Conservation (phyloP, 2,113 vertebrate species). For the Trogon melanurus region DNA sequence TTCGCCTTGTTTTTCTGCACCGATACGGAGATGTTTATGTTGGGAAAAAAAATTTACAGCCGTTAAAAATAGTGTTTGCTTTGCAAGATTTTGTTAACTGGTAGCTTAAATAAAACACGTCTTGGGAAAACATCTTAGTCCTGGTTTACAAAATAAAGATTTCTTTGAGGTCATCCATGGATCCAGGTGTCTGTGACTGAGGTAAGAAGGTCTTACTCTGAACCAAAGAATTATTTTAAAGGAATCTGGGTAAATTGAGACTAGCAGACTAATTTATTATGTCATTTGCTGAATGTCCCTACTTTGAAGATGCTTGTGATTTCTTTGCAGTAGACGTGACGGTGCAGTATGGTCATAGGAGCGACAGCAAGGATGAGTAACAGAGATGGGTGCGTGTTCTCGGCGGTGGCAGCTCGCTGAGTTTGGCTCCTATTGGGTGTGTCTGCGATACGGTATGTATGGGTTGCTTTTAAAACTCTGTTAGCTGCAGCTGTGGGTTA, state of each 20-base stretch:
- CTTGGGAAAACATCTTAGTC: not conserved
- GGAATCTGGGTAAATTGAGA: not conserved
- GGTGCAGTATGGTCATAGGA: not conserved
- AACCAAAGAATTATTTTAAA: not conserved
- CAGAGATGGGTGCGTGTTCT: not conserved
- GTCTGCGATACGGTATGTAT: fast-evolving
- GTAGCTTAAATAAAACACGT: not conserved
- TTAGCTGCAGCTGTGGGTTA: not conserved
- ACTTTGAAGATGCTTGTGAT: not conserved
- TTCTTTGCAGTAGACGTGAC: fast-evolving
- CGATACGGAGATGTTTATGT: not conserved
- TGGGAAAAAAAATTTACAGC: not conserved
- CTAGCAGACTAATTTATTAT: not conserved
- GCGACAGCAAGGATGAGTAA: not conserved
- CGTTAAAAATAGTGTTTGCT: not conserved
- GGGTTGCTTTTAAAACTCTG: not conserved
- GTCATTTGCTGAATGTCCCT: not conserved
- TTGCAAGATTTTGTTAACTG: not conserved
- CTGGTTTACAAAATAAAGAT: not conserved
- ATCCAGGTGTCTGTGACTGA: not conserved
- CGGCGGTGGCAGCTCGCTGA: fast-evolving
- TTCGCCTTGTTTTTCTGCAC: not conserved
- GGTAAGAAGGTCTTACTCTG: not conserved
- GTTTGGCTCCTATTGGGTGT: not conserved
- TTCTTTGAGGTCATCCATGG: not conserved